Evolutionary conservation across 2,888 invertebrate genomes (phyloP), one percentile per base, ranked within the genome.

Genomic region (Chymomyza caudatula): DNA sequence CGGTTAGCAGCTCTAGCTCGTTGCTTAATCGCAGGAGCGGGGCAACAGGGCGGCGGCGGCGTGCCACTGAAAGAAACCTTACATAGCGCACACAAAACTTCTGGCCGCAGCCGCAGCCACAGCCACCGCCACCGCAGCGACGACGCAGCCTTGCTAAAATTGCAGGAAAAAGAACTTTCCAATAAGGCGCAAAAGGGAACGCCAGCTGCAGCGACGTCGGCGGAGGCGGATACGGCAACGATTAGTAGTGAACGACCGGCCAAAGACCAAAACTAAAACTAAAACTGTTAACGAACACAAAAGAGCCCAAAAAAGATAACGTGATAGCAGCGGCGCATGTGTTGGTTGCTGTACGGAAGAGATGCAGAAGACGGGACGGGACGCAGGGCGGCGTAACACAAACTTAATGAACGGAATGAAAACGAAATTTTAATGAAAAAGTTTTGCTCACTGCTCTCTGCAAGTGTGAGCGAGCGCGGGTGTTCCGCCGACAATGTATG

Each of bases 361-460:
- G 51, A 59, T 54, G 58, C 44, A 64, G 23, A 55, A 69, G 64
- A 64, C 67, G 69, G 63, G 67, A n/a, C n/a, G 29, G n/a, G 4
- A 23, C 49, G 17, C 2, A 4, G 15, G n/a, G 53, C 15, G 23
- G 15, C 53, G 23, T 11, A 17, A 51, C 66, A 67, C 71, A 78
- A 72, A 58, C 67, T 73, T 75, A 74, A 74, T 74, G 75, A 74
- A 75, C 66, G 61, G 76, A 82, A 79, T 77, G 70, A 79, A 79
- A 79, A 63, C 76, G 76, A 80, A 79, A 83, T 74, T 80, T 78
- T 83, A 83, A 83, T 83, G 80, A 80, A 80, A 74, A 80, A 76
- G 68, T 80, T 80, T 69, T 65, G 53, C 70, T 61, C 66, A 64
- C 19, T n/a, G n/a, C n/a, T 20, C 51, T 51, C 6, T 47, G 15